These are phyloP conservation scores for Allobates femoralis DNA, from an alignment of 2,797 vertebrate genomes.

Conservation along the genomic window DNA sequence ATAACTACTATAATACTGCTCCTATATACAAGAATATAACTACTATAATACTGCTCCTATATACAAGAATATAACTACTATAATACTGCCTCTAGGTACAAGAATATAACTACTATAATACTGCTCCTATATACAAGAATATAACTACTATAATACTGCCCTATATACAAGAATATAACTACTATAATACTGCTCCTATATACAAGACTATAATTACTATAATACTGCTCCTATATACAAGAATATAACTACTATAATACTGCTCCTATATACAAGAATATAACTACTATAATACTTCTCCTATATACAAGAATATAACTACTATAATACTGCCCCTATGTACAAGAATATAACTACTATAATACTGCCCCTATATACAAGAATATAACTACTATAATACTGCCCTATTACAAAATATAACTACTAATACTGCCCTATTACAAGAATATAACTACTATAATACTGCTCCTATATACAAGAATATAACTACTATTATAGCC, in stretches of 20 bases:
- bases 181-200: no score
- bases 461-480: neutral
- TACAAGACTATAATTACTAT: no score
- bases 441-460: slow-evolving; percentile 15
- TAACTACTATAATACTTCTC: no score
- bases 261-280: no score
- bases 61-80: slow-evolving; percentile 1
- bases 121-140: neutral
- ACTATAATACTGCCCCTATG: no score
- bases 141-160: no score
- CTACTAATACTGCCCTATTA: neutral
- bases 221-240: neutral
- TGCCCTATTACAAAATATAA: no score
- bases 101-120: slow-evolving; percentile 9
- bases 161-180: no score
- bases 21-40: neutral
- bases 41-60: neutral
- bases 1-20: slow-evolving; percentile 1
- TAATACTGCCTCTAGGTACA: neutral
- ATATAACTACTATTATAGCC: neutral
- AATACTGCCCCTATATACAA: no score
- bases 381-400: slow-evolving; percentile 18
- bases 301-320: no score
- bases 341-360: no score
- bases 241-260: no score